phyloP scores from a whole-genome alignment of 1,140 invertebrate species.

The Lasioglossum baleicum region DNA sequence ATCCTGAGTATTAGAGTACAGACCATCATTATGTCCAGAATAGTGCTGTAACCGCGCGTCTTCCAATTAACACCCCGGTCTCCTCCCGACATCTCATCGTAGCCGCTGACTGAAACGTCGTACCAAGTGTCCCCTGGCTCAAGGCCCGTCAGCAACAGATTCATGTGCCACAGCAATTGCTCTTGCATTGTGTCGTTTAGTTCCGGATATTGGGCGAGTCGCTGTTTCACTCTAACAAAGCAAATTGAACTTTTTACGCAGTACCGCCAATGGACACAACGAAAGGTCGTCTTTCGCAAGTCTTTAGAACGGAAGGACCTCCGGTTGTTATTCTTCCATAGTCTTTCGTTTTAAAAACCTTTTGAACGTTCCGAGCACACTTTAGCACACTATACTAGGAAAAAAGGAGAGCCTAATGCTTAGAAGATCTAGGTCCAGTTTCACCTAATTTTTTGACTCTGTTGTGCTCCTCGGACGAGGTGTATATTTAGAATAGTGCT shows the following conservation, averaged over 20 bases:
- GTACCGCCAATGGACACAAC: too few relatives aligned
- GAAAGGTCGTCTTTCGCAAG: too few relatives aligned
- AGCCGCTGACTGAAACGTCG: conserved; percentile 79
- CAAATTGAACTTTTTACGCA: background rate
- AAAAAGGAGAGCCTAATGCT: too few relatives aligned
- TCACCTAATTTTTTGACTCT: too few relatives aligned
- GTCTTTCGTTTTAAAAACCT: too few relatives aligned
- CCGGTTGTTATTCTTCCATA: too few relatives aligned
- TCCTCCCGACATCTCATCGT: conserved; percentile 81
- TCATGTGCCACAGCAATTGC: conserved; percentile 76
- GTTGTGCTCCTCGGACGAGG: too few relatives aligned
- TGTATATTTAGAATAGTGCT: too few relatives aligned
- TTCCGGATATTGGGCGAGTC: conserved; percentile 46
- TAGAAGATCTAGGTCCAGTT: too few relatives aligned
- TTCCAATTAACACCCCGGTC: conserved; percentile 83
- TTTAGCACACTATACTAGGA: too few relatives aligned
- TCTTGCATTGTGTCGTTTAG: conserved; percentile 64
- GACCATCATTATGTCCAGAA: conserved; percentile 82
- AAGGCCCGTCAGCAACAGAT: conserved; percentile 77
- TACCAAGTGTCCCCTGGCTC: conserved; percentile 82
- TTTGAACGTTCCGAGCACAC: background rate
- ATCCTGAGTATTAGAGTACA: background rate
- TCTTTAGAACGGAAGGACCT: too few relatives aligned
- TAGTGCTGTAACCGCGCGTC: conserved; percentile 80
- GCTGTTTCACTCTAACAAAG: conserved; percentile 39